A percentile compares a stretch with the other conserved stretches of the same genome.
phyloP scores from a whole-genome alignment of 2,113 vertebrate genomes.

The Oryzias melastigma region DNA sequence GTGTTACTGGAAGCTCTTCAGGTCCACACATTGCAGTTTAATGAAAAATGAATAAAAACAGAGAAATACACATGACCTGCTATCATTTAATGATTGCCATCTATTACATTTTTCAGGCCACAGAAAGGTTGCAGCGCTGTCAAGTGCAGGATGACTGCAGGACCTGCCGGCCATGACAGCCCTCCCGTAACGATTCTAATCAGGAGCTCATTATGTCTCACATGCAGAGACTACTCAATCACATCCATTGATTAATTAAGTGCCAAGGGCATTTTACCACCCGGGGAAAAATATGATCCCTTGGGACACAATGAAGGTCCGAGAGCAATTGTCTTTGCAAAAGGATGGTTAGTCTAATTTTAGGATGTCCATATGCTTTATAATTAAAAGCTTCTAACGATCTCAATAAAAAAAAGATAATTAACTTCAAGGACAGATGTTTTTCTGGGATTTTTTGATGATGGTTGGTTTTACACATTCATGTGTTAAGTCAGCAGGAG shows the following conservation, averaged over 20 bases:
- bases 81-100: neutral
- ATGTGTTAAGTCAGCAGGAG: constrained; percentile 32
- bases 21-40: neutral
- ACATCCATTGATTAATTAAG: constrained; percentile 70
- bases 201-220: constrained; percentile 65
- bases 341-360: constrained; percentile 41
- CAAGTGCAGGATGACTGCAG: neutral
- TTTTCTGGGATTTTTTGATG: constrained; percentile 9
- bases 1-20: neutral
- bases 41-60: neutral
- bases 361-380: constrained; percentile 14
- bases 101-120: neutral
- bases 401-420: constrained; percentile 28
- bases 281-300: constrained; percentile 49
- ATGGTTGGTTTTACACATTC: constrained; percentile 10
- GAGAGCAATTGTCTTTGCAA: constrained; percentile 45
- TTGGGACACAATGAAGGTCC: constrained; percentile 18
- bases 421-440: constrained; percentile 46
- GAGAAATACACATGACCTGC: neutral
- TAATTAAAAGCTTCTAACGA: constrained; percentile 37
- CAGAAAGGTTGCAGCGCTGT: constrained; percentile 6
- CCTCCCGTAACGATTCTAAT: constrained; percentile 64
- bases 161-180: constrained; percentile 16
- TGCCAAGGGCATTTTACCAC: constrained; percentile 52
- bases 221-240: constrained; percentile 62